Evolutionary conservation across 2,797 vertebrate species (phyloP).

Genomic region (Halcyon smyrnensis): DNA sequence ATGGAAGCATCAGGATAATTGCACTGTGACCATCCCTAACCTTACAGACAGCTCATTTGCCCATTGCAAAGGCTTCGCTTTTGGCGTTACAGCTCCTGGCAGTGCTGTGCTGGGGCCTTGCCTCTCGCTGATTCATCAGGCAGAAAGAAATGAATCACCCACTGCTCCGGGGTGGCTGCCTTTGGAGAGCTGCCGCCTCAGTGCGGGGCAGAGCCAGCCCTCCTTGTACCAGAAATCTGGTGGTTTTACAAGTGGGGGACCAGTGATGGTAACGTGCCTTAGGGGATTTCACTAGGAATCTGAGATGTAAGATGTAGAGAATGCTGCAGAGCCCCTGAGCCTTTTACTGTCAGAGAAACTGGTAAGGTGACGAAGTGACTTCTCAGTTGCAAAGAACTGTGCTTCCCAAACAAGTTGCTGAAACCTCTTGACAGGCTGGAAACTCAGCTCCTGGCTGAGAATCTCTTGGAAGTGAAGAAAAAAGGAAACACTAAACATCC

Average conservation of each 20-base stretch:
- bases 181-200: not conserved
- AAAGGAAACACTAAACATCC: not conserved
- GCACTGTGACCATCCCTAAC: not conserved
- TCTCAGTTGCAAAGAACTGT: not conserved
- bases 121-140: not conserved
- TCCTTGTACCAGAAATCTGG: not conserved
- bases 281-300: not conserved
- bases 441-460: not conserved
- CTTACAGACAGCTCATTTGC: not conserved
- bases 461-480: not conserved
- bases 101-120: not conserved
- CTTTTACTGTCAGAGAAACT: not conserved
- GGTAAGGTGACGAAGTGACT: not conserved
- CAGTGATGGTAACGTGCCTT: not conserved
- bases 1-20: not conserved
- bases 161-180: not conserved
- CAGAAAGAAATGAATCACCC: not conserved
- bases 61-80: fast-evolving
- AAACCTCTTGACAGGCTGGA: not conserved
- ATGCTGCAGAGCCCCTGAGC: not conserved
- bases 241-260: not conserved
- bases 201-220: not conserved
- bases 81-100: not conserved
- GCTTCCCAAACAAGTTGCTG: not conserved
- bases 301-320: not conserved